Base-by-base conservation (phyloP, 2,888 invertebrate species). In the Drosophila monieri region DNA sequence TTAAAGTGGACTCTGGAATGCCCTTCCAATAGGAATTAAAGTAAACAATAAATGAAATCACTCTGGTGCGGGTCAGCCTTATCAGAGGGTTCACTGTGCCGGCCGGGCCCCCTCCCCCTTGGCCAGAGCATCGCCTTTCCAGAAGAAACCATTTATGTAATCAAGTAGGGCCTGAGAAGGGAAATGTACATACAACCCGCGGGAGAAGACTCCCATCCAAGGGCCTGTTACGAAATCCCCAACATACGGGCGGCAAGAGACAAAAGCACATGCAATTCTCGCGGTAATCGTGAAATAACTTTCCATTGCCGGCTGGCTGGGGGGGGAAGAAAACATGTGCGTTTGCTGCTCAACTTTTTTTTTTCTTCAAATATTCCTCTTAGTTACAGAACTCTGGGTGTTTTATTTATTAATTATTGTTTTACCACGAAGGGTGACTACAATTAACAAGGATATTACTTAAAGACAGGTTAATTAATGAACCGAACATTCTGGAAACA, bases 401-500 rank as follows among this genome's bases (percentile, higher is more conserved):
- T 30, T 30, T 30, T 3, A 12, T 12, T 12, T 3, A 12, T 12
- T 32, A 5, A n/a, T 9, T 21, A 2, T 6, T 5, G 5, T 35
- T 35, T 46, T 35, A 8, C 21, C 14, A 10, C 1, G 9, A 44
- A 18, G 21, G 32, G 2, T 21, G 0, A 14, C 3, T 9, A 8
- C 9, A 21, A 21, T 23, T 6, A 1, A 12, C 1, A 15, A 6
- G 21, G 39, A 44, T 14, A 18, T 30, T 46, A 49, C 6, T 43
- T 12, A 10, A 53, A 23, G 74, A 14, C 59, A 15, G 12, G 54
- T 62, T 61, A 9, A 79, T 55, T 43, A 39, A 47, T 35, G 6
- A 21, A 6, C 30, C 41, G 87, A 84, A 84, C 46, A 6, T 87
- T 80, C 85, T 75, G 71, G 80, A 81, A 86, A 56, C 56, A 73